These are phyloP conservation scores for Arnoldichthys spilopterus DNA, from an alignment of 2,797 vertebrate genomes.

Conservation along the genomic window DNA sequence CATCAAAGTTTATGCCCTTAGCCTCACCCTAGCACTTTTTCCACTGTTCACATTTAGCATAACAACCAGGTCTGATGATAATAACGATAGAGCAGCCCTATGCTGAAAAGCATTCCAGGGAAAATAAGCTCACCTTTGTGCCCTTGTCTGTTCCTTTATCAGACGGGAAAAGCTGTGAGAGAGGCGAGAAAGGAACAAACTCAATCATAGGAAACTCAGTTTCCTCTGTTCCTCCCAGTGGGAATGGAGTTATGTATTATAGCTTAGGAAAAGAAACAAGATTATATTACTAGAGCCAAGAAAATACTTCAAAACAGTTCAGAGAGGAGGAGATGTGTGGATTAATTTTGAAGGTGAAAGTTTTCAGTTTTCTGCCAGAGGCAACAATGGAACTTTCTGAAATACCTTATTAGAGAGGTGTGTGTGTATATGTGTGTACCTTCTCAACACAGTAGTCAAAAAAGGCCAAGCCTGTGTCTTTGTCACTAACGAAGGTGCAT, in stretches of 20 bases:
- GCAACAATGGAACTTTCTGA: slow-evolving; percentile 11
- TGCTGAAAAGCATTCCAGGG: slow-evolving; percentile 17
- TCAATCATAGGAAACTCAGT: slow-evolving; percentile 72
- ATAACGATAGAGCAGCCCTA: slow-evolving; percentile 22
- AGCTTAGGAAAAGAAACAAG: slow-evolving; percentile 3
- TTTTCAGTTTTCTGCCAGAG: slow-evolving; percentile 19
- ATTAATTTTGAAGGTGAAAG: slow-evolving; percentile 16
- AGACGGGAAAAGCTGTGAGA: slow-evolving; percentile 89
- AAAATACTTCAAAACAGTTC: not conserved
- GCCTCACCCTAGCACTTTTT: slow-evolving; percentile 2
- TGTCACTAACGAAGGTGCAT: slow-evolving; percentile 99
- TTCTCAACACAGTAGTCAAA: slow-evolving; percentile 99
- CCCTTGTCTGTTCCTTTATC: slow-evolving; percentile 95
- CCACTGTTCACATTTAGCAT: not conserved
- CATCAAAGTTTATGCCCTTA: not conserved
- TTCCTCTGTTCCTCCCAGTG: slow-evolving; percentile 56
- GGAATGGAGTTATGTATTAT: slow-evolving; percentile 21
- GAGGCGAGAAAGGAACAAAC: slow-evolving; percentile 51
- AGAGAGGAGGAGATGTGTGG: not conserved
- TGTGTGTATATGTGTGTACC: slow-evolving; percentile 70
- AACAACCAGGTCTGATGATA: slow-evolving; percentile 1
- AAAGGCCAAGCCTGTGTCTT: slow-evolving; percentile 96
- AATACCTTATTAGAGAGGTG: not conserved
- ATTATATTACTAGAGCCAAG: not conserved
- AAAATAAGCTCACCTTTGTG: slow-evolving; percentile 85